Conservation (phyloP, 1,140 invertebrate species). For the Dreissena rostriformis region DNA sequence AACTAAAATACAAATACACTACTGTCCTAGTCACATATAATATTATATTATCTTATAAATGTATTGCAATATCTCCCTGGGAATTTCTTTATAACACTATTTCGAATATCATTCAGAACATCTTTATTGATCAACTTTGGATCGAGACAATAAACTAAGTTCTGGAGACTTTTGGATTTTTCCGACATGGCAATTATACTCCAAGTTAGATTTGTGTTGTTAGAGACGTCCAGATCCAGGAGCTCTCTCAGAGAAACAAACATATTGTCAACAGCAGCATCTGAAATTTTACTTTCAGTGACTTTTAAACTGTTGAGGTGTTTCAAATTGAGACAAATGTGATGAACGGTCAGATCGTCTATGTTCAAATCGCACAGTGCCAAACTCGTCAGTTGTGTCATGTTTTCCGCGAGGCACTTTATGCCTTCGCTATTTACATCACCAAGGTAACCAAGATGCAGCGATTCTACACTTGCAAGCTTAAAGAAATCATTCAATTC, state of each 20-base stretch:
- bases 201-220: background rate
- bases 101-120: too few relatives aligned
- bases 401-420: slow-evolving; percentile 33
- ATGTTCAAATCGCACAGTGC: slow-evolving; percentile 5
- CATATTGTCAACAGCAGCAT: slow-evolving; percentile 10
- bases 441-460: slow-evolving; percentile 41
- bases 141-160: background rate
- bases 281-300: background rate
- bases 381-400: slow-evolving; percentile 9
- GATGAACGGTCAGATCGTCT: slow-evolving; percentile 40
- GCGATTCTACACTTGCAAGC: slow-evolving; percentile 26
- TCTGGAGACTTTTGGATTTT: background rate
- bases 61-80: background rate
- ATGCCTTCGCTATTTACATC: slow-evolving; percentile 29
- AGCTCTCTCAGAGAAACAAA: background rate
- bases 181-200: background rate
- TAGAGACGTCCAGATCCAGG: background rate
- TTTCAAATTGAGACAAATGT: slow-evolving; percentile 24
- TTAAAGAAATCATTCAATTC: slow-evolving; percentile 26
- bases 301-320: background rate
- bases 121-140: background rate
- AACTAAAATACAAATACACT: too few relatives aligned
- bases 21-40: too few relatives aligned
- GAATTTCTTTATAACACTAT: background rate
- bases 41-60: too few relatives aligned